These are phyloP conservation scores for Anser cygnoides DNA, from an alignment of 2,113 vertebrate genomes.

Conservation along the genomic window DNA sequence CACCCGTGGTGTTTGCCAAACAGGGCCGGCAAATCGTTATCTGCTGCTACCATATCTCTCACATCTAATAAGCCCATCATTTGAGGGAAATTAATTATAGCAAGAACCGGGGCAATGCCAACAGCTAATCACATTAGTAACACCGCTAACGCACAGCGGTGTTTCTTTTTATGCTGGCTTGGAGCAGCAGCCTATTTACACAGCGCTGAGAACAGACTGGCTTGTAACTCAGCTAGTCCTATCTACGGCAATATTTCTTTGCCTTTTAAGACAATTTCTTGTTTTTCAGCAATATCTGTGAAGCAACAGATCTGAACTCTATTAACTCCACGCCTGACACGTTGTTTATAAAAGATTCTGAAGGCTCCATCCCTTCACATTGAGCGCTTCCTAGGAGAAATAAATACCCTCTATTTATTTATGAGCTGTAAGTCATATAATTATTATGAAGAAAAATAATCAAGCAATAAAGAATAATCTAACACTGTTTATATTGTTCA, in stretches of 20 bases:
- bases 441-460: background rate
- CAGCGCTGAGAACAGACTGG: background rate
- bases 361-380: background rate
- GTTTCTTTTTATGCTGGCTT: background rate
- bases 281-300: background rate
- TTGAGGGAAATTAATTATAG: background rate
- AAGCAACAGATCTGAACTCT: background rate
- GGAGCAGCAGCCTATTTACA: fast-evolving
- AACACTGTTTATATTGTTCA: background rate
- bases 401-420: background rate
- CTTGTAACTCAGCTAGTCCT: background rate
- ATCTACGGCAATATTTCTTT: background rate
- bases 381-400: background rate
- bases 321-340: background rate
- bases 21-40: fast-evolving
- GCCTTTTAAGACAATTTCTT: background rate
- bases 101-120: background rate
- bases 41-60: fast-evolving
- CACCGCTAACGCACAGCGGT: fast-evolving
- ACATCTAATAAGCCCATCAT: background rate
- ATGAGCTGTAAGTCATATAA: background rate
- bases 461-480: background rate
- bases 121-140: background rate
- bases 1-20: fast-evolving
- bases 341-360: background rate